Evolutionary conservation across 2,888 invertebrate genomes (phyloP), one percentile per base, ranked within the genome.

Genomic region (Parochlus steinenii): DNA sequence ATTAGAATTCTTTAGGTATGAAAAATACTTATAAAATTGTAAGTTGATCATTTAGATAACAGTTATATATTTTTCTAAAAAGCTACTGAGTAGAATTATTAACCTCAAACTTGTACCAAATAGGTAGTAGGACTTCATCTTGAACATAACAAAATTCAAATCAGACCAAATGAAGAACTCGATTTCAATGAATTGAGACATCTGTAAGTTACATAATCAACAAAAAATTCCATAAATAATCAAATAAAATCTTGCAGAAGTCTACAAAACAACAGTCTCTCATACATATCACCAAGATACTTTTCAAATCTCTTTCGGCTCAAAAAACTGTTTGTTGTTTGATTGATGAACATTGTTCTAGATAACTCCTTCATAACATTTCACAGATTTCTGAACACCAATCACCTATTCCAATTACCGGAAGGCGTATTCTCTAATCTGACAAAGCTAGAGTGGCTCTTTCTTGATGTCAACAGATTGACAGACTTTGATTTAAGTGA

Each of bases 271-370:
- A 69, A 69, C 48, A 46, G 46, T 27, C 60, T 67, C 38, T 45
- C 46, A 15, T 50, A 49, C 31, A 59, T 69, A 36, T 55, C 61
- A 40, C 47, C 55, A 32, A 48, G 48, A 26, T 61, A 65, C 18
- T 67, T 69, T 48, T 48, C 45, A 36, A 56, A 56, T 43, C 47
- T 63, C 27, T 43, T 42, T 8, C 48, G 56, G 30, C 54, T 69
- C 14, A 44, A 51, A 37, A 65, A 67, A 46, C 52, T 69, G 69
- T 69, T 52, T 66, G 64, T 62, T 53, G 10, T 36, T 27, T 24
- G 14, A 24, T 32, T 2, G 3, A 8, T 30, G 6, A 27, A 11
- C 27, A 19, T 35, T 30, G 12, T 11, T 26, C 7, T 17, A 28
- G 14, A 29, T 7, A 10, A 11, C 49, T 48, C 40, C 42, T 55